phyloP scores from a whole-genome alignment of 2,888 invertebrate genomes.

The Arge pagana region DNA sequence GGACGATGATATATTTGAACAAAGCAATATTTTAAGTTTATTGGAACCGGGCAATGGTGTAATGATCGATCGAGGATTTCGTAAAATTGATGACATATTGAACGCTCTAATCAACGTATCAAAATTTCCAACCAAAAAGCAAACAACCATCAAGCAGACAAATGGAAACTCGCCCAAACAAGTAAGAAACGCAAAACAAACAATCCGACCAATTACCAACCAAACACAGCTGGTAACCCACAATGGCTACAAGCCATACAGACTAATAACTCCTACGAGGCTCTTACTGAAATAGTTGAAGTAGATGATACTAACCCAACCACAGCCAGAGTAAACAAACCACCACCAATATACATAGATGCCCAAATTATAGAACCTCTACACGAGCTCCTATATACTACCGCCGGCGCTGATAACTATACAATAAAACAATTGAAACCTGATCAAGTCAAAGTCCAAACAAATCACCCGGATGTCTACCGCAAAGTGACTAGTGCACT shows the following conservation, averaged over 20 bases:
- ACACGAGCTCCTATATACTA: constrained; percentile 2
- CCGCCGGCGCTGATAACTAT: constrained; percentile 28
- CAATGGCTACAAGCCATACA: too few species aligned
- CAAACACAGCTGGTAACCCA: too few species aligned
- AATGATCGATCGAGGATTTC: constrained; percentile 31
- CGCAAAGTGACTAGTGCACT: constrained; percentile 23
- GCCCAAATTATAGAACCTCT: constrained; percentile 16
- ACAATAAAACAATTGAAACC: constrained; percentile 8
- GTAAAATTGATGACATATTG: constrained; percentile 30
- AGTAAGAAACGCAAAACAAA: too few species aligned
- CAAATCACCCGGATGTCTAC: constrained; percentile 18
- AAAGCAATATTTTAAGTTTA: constrained; percentile 9
- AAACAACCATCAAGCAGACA: too few species aligned
- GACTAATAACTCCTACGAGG: too few species aligned
- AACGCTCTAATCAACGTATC: constrained; percentile 28
- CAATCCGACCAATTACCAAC: too few species aligned
- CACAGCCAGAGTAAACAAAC: too few species aligned
- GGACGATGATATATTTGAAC: constrained; percentile 21
- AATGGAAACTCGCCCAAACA: too few species aligned
- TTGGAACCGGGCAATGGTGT: constrained; percentile 23
- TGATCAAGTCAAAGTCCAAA: constrained; percentile 19
- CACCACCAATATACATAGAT: constrained; percentile 25
- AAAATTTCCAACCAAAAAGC: constrained; percentile 13
- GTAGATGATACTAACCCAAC: too few species aligned
- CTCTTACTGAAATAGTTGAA: too few species aligned